phyloP scores from a whole-genome alignment of 2,113 vertebrate species.

The Phylloscopus whistleri region DNA sequence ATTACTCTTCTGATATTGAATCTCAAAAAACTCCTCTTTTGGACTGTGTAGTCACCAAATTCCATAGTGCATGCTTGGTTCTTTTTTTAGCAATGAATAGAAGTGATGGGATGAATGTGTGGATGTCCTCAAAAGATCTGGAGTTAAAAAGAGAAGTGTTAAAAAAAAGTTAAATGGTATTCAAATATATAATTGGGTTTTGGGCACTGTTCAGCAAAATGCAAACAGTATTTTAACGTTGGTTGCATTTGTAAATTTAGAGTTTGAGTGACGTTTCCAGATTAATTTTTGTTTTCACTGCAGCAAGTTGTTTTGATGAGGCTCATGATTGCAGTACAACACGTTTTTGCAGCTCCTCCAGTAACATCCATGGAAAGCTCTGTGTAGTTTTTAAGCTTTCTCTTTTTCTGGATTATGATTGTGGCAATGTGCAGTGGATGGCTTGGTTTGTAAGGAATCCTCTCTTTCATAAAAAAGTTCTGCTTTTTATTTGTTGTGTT shows the following conservation, averaged over 20 bases:
- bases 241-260: background rate
- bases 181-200: background rate
- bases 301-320: background rate
- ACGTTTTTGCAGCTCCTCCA: background rate
- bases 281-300: slow-evolving; percentile 23
- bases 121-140: background rate
- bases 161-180: background rate
- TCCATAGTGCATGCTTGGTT: background rate
- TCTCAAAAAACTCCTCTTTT: background rate
- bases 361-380: background rate
- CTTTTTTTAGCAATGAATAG: background rate
- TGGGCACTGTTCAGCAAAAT: background rate
- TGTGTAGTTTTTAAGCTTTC: background rate
- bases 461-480: background rate
- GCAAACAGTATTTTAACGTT: background rate
- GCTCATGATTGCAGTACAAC: background rate
- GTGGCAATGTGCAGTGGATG: background rate
- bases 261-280: background rate
- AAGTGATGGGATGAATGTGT: background rate
- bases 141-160: background rate
- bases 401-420: background rate
- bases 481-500: background rate
- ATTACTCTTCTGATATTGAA: slow-evolving; percentile 25
- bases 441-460: background rate
- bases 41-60: background rate